phyloP scores from a whole-genome alignment of 2,113 vertebrate genomes.

The Gobius niger region DNA sequence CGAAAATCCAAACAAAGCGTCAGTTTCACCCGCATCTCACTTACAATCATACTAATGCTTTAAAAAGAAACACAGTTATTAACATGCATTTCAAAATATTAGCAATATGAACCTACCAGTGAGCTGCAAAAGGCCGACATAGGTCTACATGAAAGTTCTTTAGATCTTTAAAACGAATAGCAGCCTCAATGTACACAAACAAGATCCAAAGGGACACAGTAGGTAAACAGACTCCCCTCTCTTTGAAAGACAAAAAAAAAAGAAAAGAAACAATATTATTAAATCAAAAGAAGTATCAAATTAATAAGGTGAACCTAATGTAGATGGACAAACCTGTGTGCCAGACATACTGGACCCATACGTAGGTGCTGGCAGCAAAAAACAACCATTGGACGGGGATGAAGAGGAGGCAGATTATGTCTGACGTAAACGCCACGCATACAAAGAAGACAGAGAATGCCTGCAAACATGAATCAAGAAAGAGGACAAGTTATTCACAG shows the following conservation, averaged over 20 bases:
- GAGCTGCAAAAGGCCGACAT: conserved; percentile 97
- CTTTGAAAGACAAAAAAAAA: conserved; percentile 36
- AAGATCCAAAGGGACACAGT: conserved; percentile 98
- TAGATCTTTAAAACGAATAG: conserved; percentile 98
- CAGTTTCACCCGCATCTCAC: not conserved
- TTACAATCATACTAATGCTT: not conserved
- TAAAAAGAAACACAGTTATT: not conserved
- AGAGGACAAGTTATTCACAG: not conserved
- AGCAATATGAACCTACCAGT: conserved; percentile 78
- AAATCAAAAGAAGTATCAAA: conserved; percentile 11
- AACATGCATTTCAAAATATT: not conserved
- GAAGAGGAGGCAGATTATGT: conserved; percentile 98
- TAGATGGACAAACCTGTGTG: conserved; percentile 85
- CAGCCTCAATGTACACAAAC: conserved; percentile 98
- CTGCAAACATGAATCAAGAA: conserved; percentile 65
- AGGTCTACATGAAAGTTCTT: conserved; percentile 99
- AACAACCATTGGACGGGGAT: conserved; percentile 97
- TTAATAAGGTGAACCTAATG: not conserved
- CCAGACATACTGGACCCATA: conserved; percentile 99
- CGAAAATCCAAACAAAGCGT: not conserved
- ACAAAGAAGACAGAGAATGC: conserved; percentile 99
- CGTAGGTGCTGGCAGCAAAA: conserved; percentile 97
- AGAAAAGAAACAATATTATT: conserved; percentile 2
- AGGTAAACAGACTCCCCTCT: conserved; percentile 95
- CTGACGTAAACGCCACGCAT: conserved; percentile 96